Percentiles rank a stretch among this genome's conserved stretches.
Conservation (phyloP, 1,140 invertebrate genomes). For the Drosophila malerkotliana region DNA sequence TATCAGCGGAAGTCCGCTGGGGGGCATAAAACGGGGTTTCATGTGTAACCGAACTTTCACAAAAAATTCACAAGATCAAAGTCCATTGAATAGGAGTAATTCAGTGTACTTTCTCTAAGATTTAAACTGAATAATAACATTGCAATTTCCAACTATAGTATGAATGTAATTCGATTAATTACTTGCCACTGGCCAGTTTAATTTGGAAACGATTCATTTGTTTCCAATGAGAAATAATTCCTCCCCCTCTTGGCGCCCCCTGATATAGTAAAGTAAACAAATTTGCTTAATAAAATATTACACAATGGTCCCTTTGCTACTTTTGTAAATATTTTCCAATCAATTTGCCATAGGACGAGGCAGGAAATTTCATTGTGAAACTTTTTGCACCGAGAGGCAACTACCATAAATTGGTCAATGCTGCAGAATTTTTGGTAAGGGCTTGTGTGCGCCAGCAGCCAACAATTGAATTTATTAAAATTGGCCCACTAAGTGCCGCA, state of each 20-base stretch:
- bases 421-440: constrained; percentile 16
- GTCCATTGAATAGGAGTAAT: background rate
- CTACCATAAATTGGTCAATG: constrained; percentile 20
- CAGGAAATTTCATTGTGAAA: constrained; percentile 50
- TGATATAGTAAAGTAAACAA: background rate
- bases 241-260: too few relatives aligned
- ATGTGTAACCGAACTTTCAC: constrained; percentile 17
- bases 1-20: constrained; percentile 48
- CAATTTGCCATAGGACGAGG: constrained; percentile 40
- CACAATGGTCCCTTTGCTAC: constrained; percentile 1
- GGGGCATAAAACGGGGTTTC: constrained; percentile 15
- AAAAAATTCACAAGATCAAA: too few relatives aligned
- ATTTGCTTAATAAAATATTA: constrained; percentile 3
- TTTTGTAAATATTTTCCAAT: constrained; percentile 51
- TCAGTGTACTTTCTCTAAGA: background rate
- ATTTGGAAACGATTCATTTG: background rate
- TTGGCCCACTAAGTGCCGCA: constrained; percentile 34
- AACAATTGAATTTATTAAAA: constrained; percentile 65
- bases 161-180: background rate
- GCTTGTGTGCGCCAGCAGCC: constrained; percentile 5
- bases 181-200: background rate
- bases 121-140: background rate
- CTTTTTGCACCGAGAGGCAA: constrained; percentile 38
- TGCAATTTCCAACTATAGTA: background rate
- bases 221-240: background rate